phyloP scores from a whole-genome alignment of 2,797 vertebrate species.

The Labeo calbasu region DNA sequence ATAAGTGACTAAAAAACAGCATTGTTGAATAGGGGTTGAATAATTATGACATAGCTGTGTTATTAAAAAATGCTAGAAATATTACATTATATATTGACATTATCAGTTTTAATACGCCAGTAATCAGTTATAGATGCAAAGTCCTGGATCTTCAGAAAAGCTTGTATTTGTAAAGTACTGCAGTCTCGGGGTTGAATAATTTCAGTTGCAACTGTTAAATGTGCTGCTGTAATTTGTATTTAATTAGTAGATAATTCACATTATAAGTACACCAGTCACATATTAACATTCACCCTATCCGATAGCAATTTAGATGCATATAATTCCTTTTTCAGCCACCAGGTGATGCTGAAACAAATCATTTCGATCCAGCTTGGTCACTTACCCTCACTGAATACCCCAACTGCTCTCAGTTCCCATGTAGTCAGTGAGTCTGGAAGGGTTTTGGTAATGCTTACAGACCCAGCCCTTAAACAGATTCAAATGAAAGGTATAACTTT shows the following conservation, averaged over 20 bases:
- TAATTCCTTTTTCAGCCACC: neutral
- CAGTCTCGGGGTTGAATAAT: too few relatives aligned
- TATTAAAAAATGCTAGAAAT: too few relatives aligned
- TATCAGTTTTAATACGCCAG: too few relatives aligned
- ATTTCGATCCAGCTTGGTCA: constrained; percentile 5
- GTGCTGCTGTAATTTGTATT: neutral
- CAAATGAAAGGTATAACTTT: neutral
- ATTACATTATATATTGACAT: too few relatives aligned
- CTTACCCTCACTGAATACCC: constrained; percentile 85
- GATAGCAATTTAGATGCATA: neutral
- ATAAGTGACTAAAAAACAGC: too few relatives aligned
- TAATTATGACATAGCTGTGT: too few relatives aligned
- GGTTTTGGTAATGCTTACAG: constrained; percentile 59
- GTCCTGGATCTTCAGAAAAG: too few relatives aligned
- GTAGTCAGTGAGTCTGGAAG: constrained; percentile 92
- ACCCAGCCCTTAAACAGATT: constrained; percentile 64
- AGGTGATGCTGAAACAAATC: constrained; percentile 19
- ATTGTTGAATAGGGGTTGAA: too few relatives aligned
- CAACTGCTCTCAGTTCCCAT: constrained; percentile 89
- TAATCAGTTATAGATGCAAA: too few relatives aligned
- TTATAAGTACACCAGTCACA: neutral
- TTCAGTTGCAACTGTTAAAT: too few relatives aligned
- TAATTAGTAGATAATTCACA: neutral
- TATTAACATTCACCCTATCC: neutral
- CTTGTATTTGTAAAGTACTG: too few relatives aligned